Conservation (phyloP, 2,797 vertebrate genomes). For the Cynopterus sphinx region DNA sequence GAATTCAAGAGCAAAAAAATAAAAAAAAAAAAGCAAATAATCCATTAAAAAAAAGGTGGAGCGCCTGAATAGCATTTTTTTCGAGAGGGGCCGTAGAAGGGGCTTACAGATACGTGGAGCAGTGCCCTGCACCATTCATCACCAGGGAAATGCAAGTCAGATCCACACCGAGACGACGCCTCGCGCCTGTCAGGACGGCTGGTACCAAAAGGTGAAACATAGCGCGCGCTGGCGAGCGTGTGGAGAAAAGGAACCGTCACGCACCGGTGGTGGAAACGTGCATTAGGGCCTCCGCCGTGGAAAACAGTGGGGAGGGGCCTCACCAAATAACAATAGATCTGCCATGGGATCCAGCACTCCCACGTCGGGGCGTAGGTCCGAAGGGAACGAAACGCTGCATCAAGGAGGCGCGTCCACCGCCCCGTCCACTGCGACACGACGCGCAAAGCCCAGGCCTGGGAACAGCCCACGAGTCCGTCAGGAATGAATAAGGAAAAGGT, state of each 20-base stretch:
- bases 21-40: not conserved
- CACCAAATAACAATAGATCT: not conserved
- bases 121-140: not conserved
- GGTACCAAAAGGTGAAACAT: too few species aligned
- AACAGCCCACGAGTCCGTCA: not conserved
- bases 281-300: not conserved
- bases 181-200: too few species aligned
- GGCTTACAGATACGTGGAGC: not conserved
- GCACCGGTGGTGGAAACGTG: too few species aligned
- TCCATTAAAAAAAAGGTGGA: not conserved
- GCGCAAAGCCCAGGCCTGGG: too few species aligned
- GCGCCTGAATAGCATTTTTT: not conserved
- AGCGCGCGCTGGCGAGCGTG: accelerated
- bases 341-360: not conserved
- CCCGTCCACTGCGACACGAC: not conserved
- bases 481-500: not conserved
- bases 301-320: not conserved
- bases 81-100: not conserved
- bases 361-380: not conserved
- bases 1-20: not conserved
- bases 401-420: not conserved
- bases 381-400: not conserved
- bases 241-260: accelerated
- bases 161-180: accelerated
- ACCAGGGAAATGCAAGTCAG: not conserved